These are phyloP conservation scores for Dascyllus trimaculatus DNA, from an alignment of 2,113 vertebrate species.

Conservation along the genomic window DNA sequence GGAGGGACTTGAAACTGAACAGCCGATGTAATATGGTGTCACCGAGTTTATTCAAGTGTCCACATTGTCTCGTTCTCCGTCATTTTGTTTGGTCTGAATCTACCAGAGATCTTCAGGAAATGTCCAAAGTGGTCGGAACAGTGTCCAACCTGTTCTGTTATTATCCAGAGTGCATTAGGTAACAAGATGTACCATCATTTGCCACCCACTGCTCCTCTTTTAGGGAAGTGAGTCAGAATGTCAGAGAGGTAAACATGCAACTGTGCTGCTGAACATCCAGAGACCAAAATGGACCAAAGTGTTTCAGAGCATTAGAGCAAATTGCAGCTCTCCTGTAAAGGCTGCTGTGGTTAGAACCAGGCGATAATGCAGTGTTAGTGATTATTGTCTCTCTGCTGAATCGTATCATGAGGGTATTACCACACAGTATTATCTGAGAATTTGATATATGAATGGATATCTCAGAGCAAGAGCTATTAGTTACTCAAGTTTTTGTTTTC, in stretches of 20 bases:
- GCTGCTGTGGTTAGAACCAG: neutral
- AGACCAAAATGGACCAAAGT: slow-evolving; percentile 30
- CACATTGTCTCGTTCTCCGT: neutral
- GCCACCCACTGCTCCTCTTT: slow-evolving; percentile 71
- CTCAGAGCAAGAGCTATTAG: neutral
- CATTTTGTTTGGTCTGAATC: slow-evolving; percentile 12
- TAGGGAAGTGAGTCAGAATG: slow-evolving; percentile 69
- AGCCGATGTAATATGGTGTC: neutral
- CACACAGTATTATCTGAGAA: neutral
- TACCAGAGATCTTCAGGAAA: slow-evolving; percentile 2
- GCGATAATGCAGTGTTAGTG: neutral
- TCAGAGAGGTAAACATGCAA: slow-evolving; percentile 29
- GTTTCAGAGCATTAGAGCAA: slow-evolving; percentile 13
- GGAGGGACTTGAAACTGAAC: neutral
- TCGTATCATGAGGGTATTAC: neutral
- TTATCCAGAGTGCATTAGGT: slow-evolving; percentile 61
- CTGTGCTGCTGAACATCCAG: slow-evolving; percentile 19
- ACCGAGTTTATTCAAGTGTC: neutral
- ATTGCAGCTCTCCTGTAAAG: slow-evolving; percentile 11
- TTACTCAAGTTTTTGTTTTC: neutral
- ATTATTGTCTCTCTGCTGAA: slow-evolving; percentile 7
- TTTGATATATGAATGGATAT: neutral
- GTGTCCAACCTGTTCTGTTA: slow-evolving; percentile 35
- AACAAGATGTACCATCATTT: slow-evolving; percentile 65
- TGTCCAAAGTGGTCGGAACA: slow-evolving; percentile 1